Conservation (phyloP, 2,888 invertebrate species). For the Drymonia ruficornis region DNA sequence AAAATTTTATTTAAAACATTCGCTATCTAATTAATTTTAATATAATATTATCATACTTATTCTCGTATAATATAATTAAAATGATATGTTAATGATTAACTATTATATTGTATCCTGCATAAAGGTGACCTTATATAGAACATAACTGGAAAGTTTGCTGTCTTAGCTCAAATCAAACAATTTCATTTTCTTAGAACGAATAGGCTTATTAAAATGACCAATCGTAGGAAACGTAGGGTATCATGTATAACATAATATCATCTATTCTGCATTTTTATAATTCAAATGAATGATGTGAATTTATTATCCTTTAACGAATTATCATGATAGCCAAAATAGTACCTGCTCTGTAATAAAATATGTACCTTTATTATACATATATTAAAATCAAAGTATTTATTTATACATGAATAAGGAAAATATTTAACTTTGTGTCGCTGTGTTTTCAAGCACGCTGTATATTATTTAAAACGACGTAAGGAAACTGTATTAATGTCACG, state of each 20-base stretch:
- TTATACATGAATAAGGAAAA: neutral
- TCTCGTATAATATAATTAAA: too few species aligned
- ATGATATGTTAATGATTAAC: too few species aligned
- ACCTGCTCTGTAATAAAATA: conserved; percentile 35
- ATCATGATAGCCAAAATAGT: conserved; percentile 36
- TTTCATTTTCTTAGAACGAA: conserved; percentile 12
- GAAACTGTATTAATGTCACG: too few species aligned
- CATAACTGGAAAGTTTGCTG: conserved; percentile 18
- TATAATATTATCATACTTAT: too few species aligned
- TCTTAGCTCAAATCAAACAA: conserved; percentile 28
- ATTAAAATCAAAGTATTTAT: neutral
- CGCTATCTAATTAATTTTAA: neutral
- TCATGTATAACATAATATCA: neutral
- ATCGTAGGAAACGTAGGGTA: conserved; percentile 18
- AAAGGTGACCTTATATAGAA: neutral
- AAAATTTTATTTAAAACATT: neutral
- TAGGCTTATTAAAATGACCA: conserved; percentile 35
- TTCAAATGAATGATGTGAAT: neutral
- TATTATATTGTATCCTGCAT: too few species aligned
- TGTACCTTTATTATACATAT: conserved; percentile 7
- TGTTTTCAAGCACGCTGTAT: neutral
- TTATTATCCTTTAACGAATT: conserved; percentile 2
- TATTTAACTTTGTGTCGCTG: neutral
- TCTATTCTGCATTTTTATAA: neutral
- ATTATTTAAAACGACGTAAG: neutral